Percentiles rank a stretch among this genome's conserved stretches.
Conservation (phyloP, 2,797 vertebrate genomes). For the Simalia tracyae region DNA sequence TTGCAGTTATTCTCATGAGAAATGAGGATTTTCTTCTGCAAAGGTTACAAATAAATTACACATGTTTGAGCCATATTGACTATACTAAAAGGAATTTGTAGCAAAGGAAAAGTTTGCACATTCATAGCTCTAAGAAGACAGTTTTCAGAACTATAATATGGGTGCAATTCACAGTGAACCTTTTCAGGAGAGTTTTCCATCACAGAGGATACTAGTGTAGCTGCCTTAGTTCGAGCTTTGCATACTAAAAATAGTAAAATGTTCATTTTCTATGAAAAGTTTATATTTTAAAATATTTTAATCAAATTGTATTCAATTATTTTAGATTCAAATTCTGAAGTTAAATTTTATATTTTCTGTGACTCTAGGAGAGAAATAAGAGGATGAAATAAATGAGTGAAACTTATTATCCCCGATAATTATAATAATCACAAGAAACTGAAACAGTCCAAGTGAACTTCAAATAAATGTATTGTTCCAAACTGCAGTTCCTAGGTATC, state of each 20-base stretch:
- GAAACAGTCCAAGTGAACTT: too few relatives aligned
- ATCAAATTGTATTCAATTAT: neutral
- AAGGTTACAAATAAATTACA: neutral
- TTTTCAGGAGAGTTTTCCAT: neutral
- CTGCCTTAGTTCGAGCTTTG: neutral
- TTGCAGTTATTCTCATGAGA: constrained; percentile 48
- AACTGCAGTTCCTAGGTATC: too few relatives aligned
- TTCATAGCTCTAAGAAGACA: constrained; percentile 1
- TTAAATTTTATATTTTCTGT: neutral
- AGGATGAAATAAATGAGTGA: neutral
- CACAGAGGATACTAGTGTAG: neutral
- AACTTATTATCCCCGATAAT: too few relatives aligned
- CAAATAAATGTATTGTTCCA: too few relatives aligned
- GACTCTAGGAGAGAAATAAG: neutral
- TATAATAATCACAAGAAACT: too few relatives aligned
- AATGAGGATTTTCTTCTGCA: constrained; percentile 20
- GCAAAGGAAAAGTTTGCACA: constrained; percentile 22
- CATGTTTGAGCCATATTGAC: neutral
- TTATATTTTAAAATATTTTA: neutral
- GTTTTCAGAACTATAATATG: neutral
- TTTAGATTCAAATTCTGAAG: neutral
- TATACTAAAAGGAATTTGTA: constrained; percentile 7
- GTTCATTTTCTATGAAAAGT: neutral
- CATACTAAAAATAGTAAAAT: neutral
- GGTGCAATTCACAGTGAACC: neutral